These are phyloP conservation scores for Aethes cnicana DNA, from an alignment of 2,888 invertebrate genomes.

Conservation along the genomic window DNA sequence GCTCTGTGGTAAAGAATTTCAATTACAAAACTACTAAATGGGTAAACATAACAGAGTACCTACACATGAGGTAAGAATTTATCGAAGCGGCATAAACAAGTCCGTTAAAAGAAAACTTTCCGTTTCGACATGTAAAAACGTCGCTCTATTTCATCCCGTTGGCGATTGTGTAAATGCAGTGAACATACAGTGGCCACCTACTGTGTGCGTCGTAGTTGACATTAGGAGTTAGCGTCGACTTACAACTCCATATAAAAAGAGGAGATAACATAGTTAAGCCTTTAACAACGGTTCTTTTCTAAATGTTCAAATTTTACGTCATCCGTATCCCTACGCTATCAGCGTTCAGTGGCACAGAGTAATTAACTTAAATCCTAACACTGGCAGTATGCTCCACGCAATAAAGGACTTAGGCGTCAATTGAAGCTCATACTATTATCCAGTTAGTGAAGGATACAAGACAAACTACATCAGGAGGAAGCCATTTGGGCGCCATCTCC, in stretches of 20 bases:
- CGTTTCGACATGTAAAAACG: conserved; percentile 16
- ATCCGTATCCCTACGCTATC: too few relatives aligned
- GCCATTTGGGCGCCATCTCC: conserved; percentile 57
- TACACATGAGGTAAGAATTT: too few relatives aligned
- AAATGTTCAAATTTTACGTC: too few relatives aligned
- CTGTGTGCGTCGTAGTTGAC: conserved; percentile 42
- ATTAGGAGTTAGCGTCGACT: conserved; percentile 44
- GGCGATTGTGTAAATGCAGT: conserved; percentile 15
- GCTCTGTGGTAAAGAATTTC: too few relatives aligned
- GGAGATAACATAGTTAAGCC: conserved; percentile 28
- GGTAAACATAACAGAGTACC: too few relatives aligned
- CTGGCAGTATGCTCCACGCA: conserved; percentile 28
- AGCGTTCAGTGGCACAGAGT: too few relatives aligned
- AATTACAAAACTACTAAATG: too few relatives aligned
- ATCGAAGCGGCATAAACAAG: background rate
- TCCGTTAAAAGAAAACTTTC: background rate
- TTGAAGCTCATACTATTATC: conserved; percentile 56
- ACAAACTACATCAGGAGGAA: conserved; percentile 62
- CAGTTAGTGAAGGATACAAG: conserved; percentile 63
- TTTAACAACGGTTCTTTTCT: conserved; percentile 12
- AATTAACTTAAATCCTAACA: conserved; percentile 46
- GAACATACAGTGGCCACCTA: conserved; percentile 43
- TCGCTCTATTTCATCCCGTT: conserved; percentile 16
- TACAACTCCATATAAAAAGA: conserved; percentile 26
- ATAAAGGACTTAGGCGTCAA: conserved; percentile 49